Evolutionary conservation across 2,797 vertebrate species (phyloP).

Genomic region (Astyanax mexicanus): DNA sequence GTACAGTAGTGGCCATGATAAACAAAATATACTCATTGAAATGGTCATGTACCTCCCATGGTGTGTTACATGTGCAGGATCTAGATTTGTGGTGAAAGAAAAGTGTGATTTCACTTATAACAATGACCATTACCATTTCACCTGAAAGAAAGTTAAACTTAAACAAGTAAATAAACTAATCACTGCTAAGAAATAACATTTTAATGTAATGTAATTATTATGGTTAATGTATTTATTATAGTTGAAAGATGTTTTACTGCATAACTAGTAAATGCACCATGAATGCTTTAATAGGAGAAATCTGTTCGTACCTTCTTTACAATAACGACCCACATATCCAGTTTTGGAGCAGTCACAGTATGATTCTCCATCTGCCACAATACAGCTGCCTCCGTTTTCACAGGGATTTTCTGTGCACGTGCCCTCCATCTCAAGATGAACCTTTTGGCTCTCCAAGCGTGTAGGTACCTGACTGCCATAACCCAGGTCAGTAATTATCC

Average conservation of each 20-base stretch:
- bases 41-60: slow-evolving; percentile 75
- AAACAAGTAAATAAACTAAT: not conserved
- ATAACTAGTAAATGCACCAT: slow-evolving; percentile 46
- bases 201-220: not conserved
- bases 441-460: slow-evolving; percentile 89
- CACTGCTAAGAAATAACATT: not conserved
- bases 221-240: too few relatives aligned
- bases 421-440: slow-evolving; percentile 90
- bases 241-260: not conserved
- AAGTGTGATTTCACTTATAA: slow-evolving; percentile 55
- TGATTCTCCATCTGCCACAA: slow-evolving; percentile 88
- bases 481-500: slow-evolving; percentile 92
- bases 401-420: slow-evolving; percentile 93
- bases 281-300: not conserved
- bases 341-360: slow-evolving; percentile 96
- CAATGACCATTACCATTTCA: slow-evolving; percentile 66
- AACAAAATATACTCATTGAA: slow-evolving; percentile 66
- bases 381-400: slow-evolving; percentile 95
- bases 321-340: slow-evolving; percentile 91
- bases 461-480: slow-evolving; percentile 90
- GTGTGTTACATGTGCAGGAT: slow-evolving; percentile 70
- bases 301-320: slow-evolving; percentile 92
- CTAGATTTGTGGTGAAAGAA: slow-evolving; percentile 71
- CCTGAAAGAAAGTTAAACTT: slow-evolving; percentile 38
- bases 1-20: slow-evolving; percentile 65